Percentiles rank a stretch among this genome's conserved stretches.
These are phyloP conservation scores for Acestrorhynchus altus DNA, from an alignment of 2,797 vertebrate species.

Conservation along the genomic window DNA sequence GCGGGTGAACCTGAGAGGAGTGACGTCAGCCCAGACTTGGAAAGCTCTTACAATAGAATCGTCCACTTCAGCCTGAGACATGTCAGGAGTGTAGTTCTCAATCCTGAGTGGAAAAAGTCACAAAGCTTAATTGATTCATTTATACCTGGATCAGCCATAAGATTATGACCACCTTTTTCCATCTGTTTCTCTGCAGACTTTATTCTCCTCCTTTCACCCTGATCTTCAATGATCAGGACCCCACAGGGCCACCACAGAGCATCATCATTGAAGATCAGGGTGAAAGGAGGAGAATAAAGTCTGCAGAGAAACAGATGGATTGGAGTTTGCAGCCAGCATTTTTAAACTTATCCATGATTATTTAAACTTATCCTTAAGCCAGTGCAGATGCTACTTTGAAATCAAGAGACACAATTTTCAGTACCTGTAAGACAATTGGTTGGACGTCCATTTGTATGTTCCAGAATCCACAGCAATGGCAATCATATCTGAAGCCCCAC, in stretches of 20 bases:
- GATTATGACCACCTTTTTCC: too few species aligned
- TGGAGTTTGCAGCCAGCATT: too few species aligned
- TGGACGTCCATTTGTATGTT: constrained; percentile 80
- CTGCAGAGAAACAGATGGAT: too few species aligned
- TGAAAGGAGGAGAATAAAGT: too few species aligned
- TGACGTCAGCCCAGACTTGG: constrained; percentile 88
- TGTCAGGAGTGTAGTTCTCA: constrained; percentile 89
- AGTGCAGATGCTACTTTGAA: background rate
- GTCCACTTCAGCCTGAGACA: constrained; percentile 83
- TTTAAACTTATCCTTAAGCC: too few species aligned
- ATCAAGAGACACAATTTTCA: background rate
- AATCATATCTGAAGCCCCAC: constrained; percentile 84
- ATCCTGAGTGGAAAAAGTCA: constrained; percentile 76
- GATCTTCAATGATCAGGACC: too few species aligned
- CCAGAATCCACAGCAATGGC: constrained; percentile 72
- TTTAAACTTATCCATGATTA: background rate
- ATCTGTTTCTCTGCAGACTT: too few species aligned
- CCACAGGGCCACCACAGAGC: too few species aligned
- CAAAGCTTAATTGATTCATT: background rate
- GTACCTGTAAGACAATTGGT: constrained; percentile 88
- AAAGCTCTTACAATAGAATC: constrained; percentile 83
- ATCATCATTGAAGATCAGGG: too few species aligned
- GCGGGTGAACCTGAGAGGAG: constrained; percentile 84
- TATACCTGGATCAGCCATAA: too few species aligned
- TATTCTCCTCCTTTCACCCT: too few species aligned